Conservation (phyloP, 2,113 vertebrate genomes). For the Propithecus coquereli region DNA sequence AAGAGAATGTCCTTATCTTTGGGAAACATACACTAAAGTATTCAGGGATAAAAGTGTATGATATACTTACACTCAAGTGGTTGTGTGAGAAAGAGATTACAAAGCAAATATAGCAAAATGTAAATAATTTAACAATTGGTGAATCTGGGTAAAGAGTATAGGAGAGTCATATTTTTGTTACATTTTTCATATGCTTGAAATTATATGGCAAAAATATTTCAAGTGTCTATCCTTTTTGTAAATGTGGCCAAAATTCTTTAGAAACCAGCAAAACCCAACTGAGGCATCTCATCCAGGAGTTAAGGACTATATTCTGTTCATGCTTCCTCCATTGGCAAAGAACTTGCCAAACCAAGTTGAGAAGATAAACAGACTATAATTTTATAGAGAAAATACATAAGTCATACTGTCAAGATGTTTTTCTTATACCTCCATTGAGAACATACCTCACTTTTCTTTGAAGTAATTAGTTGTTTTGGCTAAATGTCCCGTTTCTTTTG, state of each 20-base stretch:
- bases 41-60: neutral
- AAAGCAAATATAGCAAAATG: neutral
- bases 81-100: neutral
- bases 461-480: neutral
- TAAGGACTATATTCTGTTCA: neutral
- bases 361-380: neutral
- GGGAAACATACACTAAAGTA: neutral
- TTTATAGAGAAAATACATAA: conserved; percentile 26
- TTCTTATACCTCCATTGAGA: neutral
- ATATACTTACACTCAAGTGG: neutral
- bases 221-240: neutral
- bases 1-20: neutral
- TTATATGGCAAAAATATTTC: neutral
- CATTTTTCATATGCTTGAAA: conserved; percentile 7
- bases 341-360: neutral
- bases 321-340: neutral
- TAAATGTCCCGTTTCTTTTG: neutral
- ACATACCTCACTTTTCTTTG: neutral
- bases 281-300: neutral
- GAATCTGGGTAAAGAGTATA: neutral
- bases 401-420: neutral
- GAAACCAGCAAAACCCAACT: neutral
- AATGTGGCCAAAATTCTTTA: conserved; percentile 20
- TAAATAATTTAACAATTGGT: neutral
- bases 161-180: neutral